Base-by-base conservation (phyloP, 2,113 vertebrate species). In the Porphyrio hochstetteri region DNA sequence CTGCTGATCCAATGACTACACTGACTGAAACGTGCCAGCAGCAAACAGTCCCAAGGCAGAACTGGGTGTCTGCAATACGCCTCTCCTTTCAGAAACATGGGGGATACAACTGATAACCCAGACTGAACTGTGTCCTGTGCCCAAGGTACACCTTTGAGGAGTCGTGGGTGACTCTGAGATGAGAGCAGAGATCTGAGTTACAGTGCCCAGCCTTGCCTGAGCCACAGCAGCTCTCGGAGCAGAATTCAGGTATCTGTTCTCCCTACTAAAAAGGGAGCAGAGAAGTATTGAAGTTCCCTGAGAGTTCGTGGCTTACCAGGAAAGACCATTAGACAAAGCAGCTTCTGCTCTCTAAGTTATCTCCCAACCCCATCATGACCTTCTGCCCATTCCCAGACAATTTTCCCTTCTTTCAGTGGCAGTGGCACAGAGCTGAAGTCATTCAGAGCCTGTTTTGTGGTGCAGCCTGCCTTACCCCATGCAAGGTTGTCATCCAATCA, bases 61-160 rank as follows among this genome's bases (percentile, higher is more conserved):
- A 25, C 8, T 0, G 16, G 20, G 53, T 0, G 23, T 13, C 59
- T 85, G 68, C 35, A 79, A 60, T 4, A 11, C 0, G 0, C 13
- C 52, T 56, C 44, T 35, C 72, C 61, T 83, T 21, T 46, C 83
- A 68, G 65, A 38, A 52, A 40, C 14, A 36, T 10, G 3, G 4
- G 3, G 2, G 57, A 33, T 8, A 9, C 36, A 31, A 44, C 12
- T 27, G 61, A 3, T 2, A 64, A 33, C 18, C 40, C 16, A 3
- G 3, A 2, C 0, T 0, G 33, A 74, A 65, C 70, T 18, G 8
- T 2, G 3, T 21, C 57, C 87, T 17, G 46, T 50, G 67, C 61
- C 60, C 40, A 16, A 4, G 55, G 57, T 3, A 44, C 40, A 27
- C 7, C 74, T 23, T 8, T 10, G 74, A 16, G 86, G 40, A 78